Evolutionary conservation across 2,797 vertebrate species (phyloP), one percentile per base, ranked within the genome.

Genomic region (Borostomias antarcticus): DNA sequence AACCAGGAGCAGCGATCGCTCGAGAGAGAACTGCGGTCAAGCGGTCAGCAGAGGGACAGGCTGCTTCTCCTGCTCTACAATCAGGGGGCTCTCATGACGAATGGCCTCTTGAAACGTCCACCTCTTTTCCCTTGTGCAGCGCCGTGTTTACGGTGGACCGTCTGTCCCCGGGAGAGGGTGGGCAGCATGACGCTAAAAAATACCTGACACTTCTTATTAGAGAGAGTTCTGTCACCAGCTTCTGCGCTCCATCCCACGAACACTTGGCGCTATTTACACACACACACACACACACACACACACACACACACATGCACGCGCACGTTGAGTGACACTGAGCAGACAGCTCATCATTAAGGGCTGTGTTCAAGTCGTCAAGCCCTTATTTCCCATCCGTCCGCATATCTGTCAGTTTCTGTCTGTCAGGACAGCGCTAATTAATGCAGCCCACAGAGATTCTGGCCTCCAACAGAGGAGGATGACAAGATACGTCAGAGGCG

Each of bases 361-460:
- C n/a, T n/a, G n/a, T n/a, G n/a, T n/a, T n/a, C n/a, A 15, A 40
- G 11, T 40, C 17, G 37, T 13, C 37, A 10, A 15, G 37, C 2
- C 37, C 37, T 13, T 40, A 40, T n/a, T n/a, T n/a, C n/a, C n/a
- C n/a, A n/a, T n/a, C n/a, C n/a, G 37, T 40, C 37, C 37, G 11
- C 17, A 10, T 15, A 4, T 40, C 37, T 40, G 37, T 40, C 37
- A 13, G 37, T n/a, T n/a, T 40, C 37, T 37, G 33, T 37, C 33
- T 37, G 32, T 33, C 32, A 33, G 33, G 33, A 37, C 33, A 37
- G 33, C 69, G 77, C 67, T 80, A 78, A 88, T 87, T 76, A 82
- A 66, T 67, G 64, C 37, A 77, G 61, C 51, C 32, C 10, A 23
- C 17, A 26, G 60, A 77, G 75, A 58, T 58, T 3, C 47, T 17